phyloP scores from a whole-genome alignment of 2,113 vertebrate species.

The Pangasianodon hypophthalmus region DNA sequence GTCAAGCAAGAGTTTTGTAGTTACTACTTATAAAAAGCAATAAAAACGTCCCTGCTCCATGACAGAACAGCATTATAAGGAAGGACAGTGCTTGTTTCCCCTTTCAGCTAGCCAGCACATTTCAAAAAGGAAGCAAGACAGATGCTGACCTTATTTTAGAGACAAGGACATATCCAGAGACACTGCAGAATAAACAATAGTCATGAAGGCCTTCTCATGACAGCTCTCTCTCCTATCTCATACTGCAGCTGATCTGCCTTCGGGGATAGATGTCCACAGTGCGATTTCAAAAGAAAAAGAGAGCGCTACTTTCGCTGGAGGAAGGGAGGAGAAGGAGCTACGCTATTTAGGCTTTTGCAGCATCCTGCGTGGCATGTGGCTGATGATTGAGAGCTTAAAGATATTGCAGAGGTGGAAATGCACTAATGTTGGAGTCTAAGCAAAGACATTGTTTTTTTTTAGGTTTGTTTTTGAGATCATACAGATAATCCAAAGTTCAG shows the following conservation, averaged over 20 bases:
- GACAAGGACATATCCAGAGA: conserved; percentile 9
- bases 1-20: neutral
- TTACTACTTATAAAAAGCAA: neutral
- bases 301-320: conserved; percentile 47
- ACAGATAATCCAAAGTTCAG: conserved; percentile 34
- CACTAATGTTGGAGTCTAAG: conserved; percentile 25
- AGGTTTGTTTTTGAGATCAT: conserved; percentile 33
- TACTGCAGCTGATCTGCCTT: neutral
- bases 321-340: conserved; percentile 44
- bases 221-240: neutral
- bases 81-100: neutral
- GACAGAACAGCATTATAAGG: neutral
- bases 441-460: conserved; percentile 19
- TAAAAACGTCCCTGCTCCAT: neutral
- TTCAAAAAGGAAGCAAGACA: neutral
- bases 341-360: conserved; percentile 45
- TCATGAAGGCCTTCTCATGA: conserved; percentile 1
- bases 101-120: neutral
- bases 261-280: conserved; percentile 16
- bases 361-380: conserved; percentile 46
- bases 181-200: conserved; percentile 1
- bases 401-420: conserved; percentile 43
- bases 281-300: conserved; percentile 19
- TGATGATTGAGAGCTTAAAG: conserved; percentile 31
- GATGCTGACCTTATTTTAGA: neutral